phyloP scores from a whole-genome alignment of 2,888 invertebrate genomes.

The Punctoribates punctum region DNA sequence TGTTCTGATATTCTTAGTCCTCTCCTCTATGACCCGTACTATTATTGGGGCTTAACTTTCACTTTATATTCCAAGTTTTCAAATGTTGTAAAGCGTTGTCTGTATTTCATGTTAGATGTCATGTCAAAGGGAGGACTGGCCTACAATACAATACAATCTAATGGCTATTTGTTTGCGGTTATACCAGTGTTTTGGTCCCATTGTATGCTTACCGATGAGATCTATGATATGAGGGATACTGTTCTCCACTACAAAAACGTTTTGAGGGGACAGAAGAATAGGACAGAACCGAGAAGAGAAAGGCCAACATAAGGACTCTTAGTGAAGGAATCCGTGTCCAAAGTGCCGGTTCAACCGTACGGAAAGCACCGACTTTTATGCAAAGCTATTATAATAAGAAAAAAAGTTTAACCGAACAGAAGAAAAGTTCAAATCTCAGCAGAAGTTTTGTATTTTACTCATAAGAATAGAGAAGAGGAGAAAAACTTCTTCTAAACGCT shows the following conservation, averaged over 20 bases:
- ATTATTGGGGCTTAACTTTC: slow-evolving; percentile 33
- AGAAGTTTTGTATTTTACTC: background rate
- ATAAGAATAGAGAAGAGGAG: slow-evolving; percentile 2
- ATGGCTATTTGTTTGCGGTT: slow-evolving; percentile 33
- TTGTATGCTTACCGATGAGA: background rate
- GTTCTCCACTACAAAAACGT: background rate
- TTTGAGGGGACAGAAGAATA: background rate
- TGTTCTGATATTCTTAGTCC: background rate
- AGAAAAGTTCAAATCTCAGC: slow-evolving; percentile 14
- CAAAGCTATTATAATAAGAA: background rate
- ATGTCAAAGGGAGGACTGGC: slow-evolving; percentile 19
- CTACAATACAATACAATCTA: background rate
- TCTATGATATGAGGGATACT: slow-evolving; percentile 24
- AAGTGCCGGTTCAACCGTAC: slow-evolving; percentile 9
- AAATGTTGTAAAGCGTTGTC: background rate
- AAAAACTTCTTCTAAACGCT: slow-evolving; percentile 13
- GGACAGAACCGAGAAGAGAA: background rate
- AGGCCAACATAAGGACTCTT: slow-evolving; percentile 3
- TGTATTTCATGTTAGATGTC: background rate
- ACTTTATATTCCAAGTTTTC: background rate
- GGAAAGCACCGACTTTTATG: slow-evolving; percentile 22
- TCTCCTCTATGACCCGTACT: slow-evolving; percentile 15
- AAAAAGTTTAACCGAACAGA: background rate
- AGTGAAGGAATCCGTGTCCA: background rate
- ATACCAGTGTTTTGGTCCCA: background rate